phyloP scores from a whole-genome alignment of 2,888 invertebrate genomes.

The Automeris io region DNA sequence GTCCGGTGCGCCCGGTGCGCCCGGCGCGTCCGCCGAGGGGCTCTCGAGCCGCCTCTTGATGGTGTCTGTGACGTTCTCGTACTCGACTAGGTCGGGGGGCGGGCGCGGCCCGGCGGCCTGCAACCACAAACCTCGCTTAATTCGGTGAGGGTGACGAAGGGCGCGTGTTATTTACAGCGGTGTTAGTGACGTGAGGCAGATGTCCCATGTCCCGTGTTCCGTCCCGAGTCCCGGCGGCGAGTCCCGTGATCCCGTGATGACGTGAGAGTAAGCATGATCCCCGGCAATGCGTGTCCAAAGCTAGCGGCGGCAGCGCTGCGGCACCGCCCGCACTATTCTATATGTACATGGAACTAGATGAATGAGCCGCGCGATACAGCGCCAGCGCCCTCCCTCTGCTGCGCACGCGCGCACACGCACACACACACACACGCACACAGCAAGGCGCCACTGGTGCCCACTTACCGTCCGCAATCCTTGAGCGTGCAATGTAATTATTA shows the following conservation, averaged over 20 bases:
- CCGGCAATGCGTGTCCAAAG: conserved; percentile 13
- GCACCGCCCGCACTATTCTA: too few species aligned
- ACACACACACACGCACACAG: not conserved
- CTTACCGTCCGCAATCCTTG: not conserved
- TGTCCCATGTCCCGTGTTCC: not conserved
- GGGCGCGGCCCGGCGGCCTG: conserved; percentile 35
- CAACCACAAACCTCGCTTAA: conserved; percentile 37
- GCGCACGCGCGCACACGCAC: not conserved
- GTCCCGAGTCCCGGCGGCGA: conserved; percentile 6
- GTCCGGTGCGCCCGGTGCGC: too few species aligned
- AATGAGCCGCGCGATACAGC: not conserved
- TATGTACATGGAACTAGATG: too few species aligned
- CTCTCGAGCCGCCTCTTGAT: conserved; percentile 77
- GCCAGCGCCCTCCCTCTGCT: too few species aligned
- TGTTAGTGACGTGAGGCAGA: conserved; percentile 14
- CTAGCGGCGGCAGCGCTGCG: conserved; percentile 5
- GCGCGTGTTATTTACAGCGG: conserved; percentile 22
- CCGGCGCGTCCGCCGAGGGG: too few species aligned
- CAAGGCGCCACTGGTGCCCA: not conserved
- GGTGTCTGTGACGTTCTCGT: conserved; percentile 80
- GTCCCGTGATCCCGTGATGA: conserved; percentile 9
- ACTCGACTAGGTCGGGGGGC: conserved; percentile 39
- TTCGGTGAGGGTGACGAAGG: conserved; percentile 28
- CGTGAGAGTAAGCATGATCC: conserved; percentile 14
- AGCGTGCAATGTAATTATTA: not conserved